Percentiles rank a stretch among this genome's conserved stretches.
These are phyloP conservation scores for Trissolcus japonicus DNA, from an alignment of 2,888 invertebrate genomes.

Conservation along the genomic window DNA sequence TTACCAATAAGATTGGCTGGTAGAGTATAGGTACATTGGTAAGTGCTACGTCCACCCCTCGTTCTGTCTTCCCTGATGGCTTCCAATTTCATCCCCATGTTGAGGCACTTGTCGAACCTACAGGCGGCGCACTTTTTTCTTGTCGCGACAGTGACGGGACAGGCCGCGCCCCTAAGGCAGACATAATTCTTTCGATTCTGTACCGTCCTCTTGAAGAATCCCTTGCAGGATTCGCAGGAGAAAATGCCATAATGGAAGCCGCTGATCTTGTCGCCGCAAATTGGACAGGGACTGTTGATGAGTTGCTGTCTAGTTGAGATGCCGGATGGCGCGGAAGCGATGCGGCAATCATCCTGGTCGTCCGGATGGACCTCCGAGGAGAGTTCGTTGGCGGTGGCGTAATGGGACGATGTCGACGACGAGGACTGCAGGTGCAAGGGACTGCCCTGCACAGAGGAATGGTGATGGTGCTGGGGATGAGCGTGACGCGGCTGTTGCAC, in stretches of 20 bases:
- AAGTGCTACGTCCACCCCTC: slow-evolving; percentile 95
- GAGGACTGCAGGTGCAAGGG: slow-evolving; percentile 75
- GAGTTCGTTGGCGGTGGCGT: slow-evolving; percentile 64
- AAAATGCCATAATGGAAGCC: slow-evolving; percentile 99
- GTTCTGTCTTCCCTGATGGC: slow-evolving; percentile 97
- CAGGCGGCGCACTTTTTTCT: slow-evolving; percentile 98
- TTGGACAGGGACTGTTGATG: slow-evolving; percentile 95
- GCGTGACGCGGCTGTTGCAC: slow-evolving; percentile 80
- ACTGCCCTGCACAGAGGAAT: slow-evolving; percentile 76
- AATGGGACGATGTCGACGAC: slow-evolving; percentile 62
- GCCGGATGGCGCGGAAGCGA: slow-evolving; percentile 81
- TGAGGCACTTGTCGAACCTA: slow-evolving; percentile 95
- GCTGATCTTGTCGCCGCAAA: slow-evolving; percentile 96
- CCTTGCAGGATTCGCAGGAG: slow-evolving; percentile 98
- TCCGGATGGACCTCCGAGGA: slow-evolving; percentile 67
- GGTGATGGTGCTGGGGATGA: slow-evolving; percentile 70
- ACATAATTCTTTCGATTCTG: slow-evolving; percentile 98
- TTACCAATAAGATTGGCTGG: slow-evolving; percentile 79
- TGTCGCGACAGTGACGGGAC: slow-evolving; percentile 94
- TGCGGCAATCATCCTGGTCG: slow-evolving; percentile 68
- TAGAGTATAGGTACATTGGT: slow-evolving; percentile 94
- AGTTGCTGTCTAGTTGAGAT: slow-evolving; percentile 90
- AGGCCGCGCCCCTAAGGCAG: slow-evolving; percentile 92
- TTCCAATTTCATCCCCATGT: slow-evolving; percentile 97
- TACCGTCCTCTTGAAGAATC: slow-evolving; percentile 98